phyloP scores from a whole-genome alignment of 2,888 invertebrate genomes.

The Caenorhabditis virilis region DNA sequence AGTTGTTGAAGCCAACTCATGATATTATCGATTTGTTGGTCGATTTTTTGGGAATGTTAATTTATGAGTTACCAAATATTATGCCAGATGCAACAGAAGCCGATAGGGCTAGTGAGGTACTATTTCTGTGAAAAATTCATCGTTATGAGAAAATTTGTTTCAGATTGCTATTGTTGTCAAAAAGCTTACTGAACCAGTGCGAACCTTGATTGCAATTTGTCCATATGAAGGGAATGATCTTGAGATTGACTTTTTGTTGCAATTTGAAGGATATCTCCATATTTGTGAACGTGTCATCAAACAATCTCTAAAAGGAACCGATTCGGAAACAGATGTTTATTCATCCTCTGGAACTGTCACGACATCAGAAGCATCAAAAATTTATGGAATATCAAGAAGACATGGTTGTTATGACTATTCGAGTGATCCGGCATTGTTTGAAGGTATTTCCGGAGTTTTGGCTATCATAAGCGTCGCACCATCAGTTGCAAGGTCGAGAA shows the following conservation, averaged over 20 bases:
- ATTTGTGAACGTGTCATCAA: slow-evolving; percentile 24
- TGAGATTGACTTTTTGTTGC: slow-evolving; percentile 17
- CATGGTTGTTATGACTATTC: slow-evolving; percentile 27
- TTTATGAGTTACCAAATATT: slow-evolving; percentile 14
- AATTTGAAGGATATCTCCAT: slow-evolving; percentile 28
- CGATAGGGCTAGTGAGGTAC: slow-evolving; percentile 20
- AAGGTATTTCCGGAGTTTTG: slow-evolving; percentile 22
- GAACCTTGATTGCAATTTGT: slow-evolving; percentile 17
- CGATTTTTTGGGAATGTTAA: slow-evolving; percentile 19
- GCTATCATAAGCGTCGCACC: slow-evolving; percentile 18
- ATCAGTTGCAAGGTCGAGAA: slow-evolving; percentile 20
- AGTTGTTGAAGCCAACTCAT: no score
- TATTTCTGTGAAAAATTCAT: no score
- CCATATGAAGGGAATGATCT: slow-evolving; percentile 13
- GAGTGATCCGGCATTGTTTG: slow-evolving; percentile 26
- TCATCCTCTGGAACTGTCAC: slow-evolving; percentile 1
- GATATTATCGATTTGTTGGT: no score
- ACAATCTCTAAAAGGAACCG: slow-evolving; percentile 25
- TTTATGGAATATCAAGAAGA: slow-evolving; percentile 5
- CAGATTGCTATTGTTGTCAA: slow-evolving; percentile 25
- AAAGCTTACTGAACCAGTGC: slow-evolving; percentile 15
- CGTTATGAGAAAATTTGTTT: slow-evolving; percentile 6
- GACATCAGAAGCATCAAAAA: not conserved
- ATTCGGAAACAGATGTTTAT: slow-evolving; percentile 8
- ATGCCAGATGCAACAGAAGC: slow-evolving; percentile 10